Evolutionary conservation across 2,888 invertebrate genomes (phyloP).

Genomic region (Cheilosia impressa): DNA sequence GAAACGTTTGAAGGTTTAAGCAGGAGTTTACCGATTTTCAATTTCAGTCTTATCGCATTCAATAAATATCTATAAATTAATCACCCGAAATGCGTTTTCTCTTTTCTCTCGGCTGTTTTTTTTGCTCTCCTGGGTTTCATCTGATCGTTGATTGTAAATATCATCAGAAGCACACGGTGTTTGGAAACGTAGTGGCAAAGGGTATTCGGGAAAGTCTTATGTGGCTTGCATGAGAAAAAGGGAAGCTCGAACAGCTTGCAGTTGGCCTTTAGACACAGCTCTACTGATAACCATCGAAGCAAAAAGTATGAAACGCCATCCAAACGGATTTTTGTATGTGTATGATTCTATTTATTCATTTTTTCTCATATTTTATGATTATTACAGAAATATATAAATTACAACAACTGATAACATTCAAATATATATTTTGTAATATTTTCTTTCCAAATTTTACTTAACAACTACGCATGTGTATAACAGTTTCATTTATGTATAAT

Average conservation of each 20-base stretch:
- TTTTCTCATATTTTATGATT: slow-evolving; percentile 55
- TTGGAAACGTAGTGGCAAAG: too few relatives aligned
- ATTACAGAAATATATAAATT: slow-evolving; percentile 70
- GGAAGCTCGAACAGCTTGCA: too few relatives aligned
- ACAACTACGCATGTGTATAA: slow-evolving; percentile 61
- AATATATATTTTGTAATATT: slow-evolving; percentile 54
- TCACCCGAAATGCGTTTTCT: background rate
- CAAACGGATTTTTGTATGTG: background rate
- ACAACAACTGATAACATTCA: slow-evolving; percentile 73
- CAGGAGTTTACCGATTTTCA: background rate
- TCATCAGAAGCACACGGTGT: too few relatives aligned
- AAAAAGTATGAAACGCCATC: background rate
- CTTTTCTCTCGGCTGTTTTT: background rate
- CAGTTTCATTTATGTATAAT: slow-evolving; percentile 44
- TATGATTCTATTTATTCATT: slow-evolving; percentile 48
- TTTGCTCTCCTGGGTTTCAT: too few relatives aligned
- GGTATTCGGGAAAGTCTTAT: too few relatives aligned
- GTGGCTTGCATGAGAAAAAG: too few relatives aligned
- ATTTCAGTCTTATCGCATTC: background rate
- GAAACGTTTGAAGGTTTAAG: slow-evolving; percentile 83
- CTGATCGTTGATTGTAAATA: too few relatives aligned
- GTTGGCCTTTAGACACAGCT: too few relatives aligned
- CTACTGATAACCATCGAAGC: too few relatives aligned
- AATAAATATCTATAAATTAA: slow-evolving; percentile 19
- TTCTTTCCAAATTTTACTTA: slow-evolving; percentile 42